Conservation (phyloP, 2,888 invertebrate genomes). For the Epinotia nisella region DNA sequence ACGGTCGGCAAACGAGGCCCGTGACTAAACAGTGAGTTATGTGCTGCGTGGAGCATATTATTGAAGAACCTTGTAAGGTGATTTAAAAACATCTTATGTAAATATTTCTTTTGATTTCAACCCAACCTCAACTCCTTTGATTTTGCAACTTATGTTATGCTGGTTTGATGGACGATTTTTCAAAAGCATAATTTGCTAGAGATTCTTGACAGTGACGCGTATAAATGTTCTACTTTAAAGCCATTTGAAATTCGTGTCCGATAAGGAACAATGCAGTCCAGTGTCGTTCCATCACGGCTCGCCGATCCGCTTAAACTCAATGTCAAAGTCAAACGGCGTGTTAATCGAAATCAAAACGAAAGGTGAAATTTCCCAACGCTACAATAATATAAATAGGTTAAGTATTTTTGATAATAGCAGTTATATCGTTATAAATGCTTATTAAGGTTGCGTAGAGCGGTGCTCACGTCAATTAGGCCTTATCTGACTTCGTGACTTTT, state of each 20-base stretch:
- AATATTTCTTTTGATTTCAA: background rate
- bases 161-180: background rate
- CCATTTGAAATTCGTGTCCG: conserved; percentile 21
- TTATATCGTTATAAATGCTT: conserved; percentile 80
- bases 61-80: background rate
- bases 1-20: conserved; percentile 24
- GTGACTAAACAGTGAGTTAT: conserved; percentile 17
- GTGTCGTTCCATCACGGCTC: conserved; percentile 24
- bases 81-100: background rate
- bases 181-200: background rate
- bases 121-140: background rate
- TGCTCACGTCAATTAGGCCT: conserved; percentile 78
- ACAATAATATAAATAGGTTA: conserved; percentile 71
- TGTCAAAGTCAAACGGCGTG: conserved; percentile 39
- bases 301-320: conserved; percentile 33
- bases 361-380: conserved; percentile 39
- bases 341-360: conserved; percentile 35
- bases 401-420: conserved; percentile 80
- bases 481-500: conserved; percentile 80
- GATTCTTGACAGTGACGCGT: conserved; percentile 16
- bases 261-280: conserved; percentile 22
- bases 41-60: conserved; percentile 2
- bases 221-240: conserved; percentile 16
- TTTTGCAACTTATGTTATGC: background rate
- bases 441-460: conserved; percentile 74